Percentiles rank a stretch among this genome's conserved stretches.
Evolutionary conservation across 1,140 invertebrate species (phyloP).

Genomic region (Drosophila bocqueti): DNA sequence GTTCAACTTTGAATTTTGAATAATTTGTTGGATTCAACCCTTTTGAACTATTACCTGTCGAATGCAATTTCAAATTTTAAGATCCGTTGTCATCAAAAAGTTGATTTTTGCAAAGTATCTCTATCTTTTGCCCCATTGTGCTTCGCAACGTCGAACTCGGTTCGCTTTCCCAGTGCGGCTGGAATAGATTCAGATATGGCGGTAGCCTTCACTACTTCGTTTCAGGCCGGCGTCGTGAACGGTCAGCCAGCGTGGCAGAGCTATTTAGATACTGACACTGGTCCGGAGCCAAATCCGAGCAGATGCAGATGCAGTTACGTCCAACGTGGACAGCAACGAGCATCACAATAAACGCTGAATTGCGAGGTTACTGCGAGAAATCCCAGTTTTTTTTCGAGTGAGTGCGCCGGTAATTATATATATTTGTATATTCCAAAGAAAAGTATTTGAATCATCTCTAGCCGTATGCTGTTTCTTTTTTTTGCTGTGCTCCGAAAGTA

Average conservation of each 20-base stretch:
- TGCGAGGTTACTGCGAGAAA: conserved; percentile 17
- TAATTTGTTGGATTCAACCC: no score
- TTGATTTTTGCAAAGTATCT: no score
- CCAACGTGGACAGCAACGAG: conserved; percentile 20
- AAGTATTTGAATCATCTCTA: conserved; percentile 13
- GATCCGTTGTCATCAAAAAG: no score
- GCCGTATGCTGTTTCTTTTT: conserved; percentile 13
- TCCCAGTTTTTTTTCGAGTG: conserved; percentile 53
- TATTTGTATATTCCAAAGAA: conserved; percentile 5
- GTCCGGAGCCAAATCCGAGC: conserved; percentile 18
- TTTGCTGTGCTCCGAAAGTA: conserved; percentile 28
- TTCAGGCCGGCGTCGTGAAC: conserved; percentile 47
- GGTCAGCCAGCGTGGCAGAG: conserved; percentile 62
- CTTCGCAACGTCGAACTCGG: not conserved
- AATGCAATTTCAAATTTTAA: no score
- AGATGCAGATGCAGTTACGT: conserved; percentile 26
- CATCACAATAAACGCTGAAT: conserved; percentile 15
- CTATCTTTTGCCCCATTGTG: no score
- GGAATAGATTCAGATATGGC: no score
- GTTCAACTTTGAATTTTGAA: no score
- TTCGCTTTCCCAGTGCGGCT: no score
- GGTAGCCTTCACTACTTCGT: no score
- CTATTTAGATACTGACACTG: conserved; percentile 14
- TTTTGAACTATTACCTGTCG: no score
- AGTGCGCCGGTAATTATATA: conserved; percentile 37